Evolutionary conservation across 2,888 invertebrate species (phyloP).

Genomic region (Ischnus inquisitorius): DNA sequence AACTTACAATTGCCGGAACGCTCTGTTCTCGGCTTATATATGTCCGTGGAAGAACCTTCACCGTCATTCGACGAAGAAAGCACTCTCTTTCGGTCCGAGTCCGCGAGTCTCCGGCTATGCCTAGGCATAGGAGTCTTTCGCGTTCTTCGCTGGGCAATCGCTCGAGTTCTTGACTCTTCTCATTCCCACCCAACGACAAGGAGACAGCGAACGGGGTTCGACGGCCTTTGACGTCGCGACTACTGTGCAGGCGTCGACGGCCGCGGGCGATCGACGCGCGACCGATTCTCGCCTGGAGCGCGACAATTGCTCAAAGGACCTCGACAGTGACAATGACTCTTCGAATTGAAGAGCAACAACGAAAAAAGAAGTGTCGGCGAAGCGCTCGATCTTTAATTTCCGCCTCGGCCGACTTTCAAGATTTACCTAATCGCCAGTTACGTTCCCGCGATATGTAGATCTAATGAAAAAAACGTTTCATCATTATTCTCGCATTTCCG

Average conservation of each 20-base stretch:
- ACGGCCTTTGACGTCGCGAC: slow-evolving; percentile 35
- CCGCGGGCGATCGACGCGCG: not conserved
- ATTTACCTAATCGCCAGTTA: not conserved
- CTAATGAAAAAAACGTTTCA: not conserved
- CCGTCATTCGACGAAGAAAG: slow-evolving; percentile 81
- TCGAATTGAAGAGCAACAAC: too few relatives aligned
- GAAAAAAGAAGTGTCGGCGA: too few relatives aligned
- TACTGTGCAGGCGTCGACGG: not conserved
- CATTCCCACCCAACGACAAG: slow-evolving; percentile 24
- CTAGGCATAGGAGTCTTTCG: slow-evolving; percentile 1
- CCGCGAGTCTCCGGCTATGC: slow-evolving; percentile 73
- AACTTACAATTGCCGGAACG: slow-evolving; percentile 82
- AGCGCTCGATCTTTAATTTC: too few relatives aligned
- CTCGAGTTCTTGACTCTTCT: slow-evolving; percentile 65
- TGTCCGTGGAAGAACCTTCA: slow-evolving; percentile 83
- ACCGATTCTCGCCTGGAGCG: not conserved
- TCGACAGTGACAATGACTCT: slow-evolving; percentile 34
- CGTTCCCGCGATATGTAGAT: not conserved
- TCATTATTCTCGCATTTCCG: slow-evolving; percentile 53
- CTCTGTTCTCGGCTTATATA: slow-evolving; percentile 77
- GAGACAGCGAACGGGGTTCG: slow-evolving; percentile 44
- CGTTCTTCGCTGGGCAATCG: slow-evolving; percentile 40
- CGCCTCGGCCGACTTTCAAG: too few relatives aligned
- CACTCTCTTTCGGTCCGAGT: slow-evolving; percentile 78
- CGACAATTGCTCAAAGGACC: slow-evolving; percentile 7